Conservation (phyloP, 35 echinoderm and acorn worm species). For the Hemicentrotus pulcherrimus region DNA sequence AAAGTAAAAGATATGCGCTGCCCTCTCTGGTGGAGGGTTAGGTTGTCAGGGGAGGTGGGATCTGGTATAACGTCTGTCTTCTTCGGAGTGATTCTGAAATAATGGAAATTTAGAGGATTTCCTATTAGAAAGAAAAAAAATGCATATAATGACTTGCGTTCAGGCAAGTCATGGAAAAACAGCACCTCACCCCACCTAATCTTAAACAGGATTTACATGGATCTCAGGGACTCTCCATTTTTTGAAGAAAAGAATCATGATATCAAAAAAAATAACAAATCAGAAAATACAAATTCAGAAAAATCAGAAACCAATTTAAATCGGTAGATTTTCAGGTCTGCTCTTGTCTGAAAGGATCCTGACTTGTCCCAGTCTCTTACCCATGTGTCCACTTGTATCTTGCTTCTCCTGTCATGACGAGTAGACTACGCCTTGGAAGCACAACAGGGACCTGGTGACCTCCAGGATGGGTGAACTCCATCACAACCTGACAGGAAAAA, state of each 20-base stretch:
- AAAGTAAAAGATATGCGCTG: conserved; percentile 91
- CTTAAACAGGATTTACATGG: too few relatives aligned
- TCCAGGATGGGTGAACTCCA: conserved; percentile 87
- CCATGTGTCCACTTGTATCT: conserved; percentile 96
- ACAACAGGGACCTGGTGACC: conserved; percentile 76
- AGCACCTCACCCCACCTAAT: too few relatives aligned
- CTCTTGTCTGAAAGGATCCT: too few relatives aligned
- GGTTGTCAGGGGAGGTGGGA: background rate
- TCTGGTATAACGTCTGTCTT: conserved; percentile 83
- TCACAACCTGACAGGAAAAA: conserved; percentile 66
- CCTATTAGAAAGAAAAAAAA: too few relatives aligned
- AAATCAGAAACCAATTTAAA: too few relatives aligned
- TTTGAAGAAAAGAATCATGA: too few relatives aligned
- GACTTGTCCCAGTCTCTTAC: conserved; percentile 48
- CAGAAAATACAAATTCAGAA: too few relatives aligned
- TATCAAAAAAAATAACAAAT: too few relatives aligned
- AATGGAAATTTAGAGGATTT: background rate
- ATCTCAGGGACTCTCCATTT: too few relatives aligned
- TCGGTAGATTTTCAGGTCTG: too few relatives aligned
- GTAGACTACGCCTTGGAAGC: conserved; percentile 74
- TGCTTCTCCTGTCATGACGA: conserved; percentile 85
- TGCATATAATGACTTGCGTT: too few relatives aligned
- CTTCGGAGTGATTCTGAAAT: conserved; percentile 80
- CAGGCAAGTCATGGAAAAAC: too few relatives aligned
- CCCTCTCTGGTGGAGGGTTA: conserved; percentile 75